phyloP scores from a whole-genome alignment of 2,113 vertebrate genomes.

The Bagarius yarrelli region DNA sequence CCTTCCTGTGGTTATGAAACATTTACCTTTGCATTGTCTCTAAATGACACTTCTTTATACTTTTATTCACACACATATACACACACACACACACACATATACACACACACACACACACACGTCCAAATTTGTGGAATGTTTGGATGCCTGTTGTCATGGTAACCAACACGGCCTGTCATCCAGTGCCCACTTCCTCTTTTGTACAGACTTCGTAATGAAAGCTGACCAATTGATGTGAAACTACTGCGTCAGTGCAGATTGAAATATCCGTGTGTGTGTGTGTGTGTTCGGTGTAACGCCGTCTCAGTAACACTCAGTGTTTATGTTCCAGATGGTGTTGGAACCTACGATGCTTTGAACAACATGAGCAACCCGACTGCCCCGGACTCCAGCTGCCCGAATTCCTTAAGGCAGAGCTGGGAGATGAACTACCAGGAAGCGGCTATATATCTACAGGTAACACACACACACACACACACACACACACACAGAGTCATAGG shows the following conservation, averaged over 20 bases:
- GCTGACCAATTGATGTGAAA: neutral
- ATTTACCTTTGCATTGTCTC: neutral
- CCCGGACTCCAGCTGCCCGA: conserved; percentile 67
- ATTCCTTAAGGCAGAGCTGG: conserved; percentile 81
- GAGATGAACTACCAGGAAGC: conserved; percentile 98
- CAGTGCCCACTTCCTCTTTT: conserved; percentile 36
- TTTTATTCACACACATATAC: neutral
- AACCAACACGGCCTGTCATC: conserved; percentile 8
- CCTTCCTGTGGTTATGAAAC: neutral
- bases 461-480: neutral
- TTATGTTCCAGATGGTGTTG: conserved; percentile 69
- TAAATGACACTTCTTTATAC: neutral
- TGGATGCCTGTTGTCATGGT: conserved; percentile 41
- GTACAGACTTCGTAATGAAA: neutral
- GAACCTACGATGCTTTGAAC: conserved; percentile 70
- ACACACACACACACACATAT: conserved; percentile 2
- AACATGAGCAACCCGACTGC: conserved; percentile 67
- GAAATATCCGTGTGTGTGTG: neutral
- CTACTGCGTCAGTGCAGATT: neutral
- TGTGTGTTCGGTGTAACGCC: neutral
- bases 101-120: neutral
- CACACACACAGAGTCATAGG: neutral
- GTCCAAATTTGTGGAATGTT: neutral
- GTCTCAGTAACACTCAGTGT: neutral
- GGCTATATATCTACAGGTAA: conserved; percentile 96